Conservation (phyloP, 2,113 vertebrate genomes). For the Ageneiosus marmoratus region DNA sequence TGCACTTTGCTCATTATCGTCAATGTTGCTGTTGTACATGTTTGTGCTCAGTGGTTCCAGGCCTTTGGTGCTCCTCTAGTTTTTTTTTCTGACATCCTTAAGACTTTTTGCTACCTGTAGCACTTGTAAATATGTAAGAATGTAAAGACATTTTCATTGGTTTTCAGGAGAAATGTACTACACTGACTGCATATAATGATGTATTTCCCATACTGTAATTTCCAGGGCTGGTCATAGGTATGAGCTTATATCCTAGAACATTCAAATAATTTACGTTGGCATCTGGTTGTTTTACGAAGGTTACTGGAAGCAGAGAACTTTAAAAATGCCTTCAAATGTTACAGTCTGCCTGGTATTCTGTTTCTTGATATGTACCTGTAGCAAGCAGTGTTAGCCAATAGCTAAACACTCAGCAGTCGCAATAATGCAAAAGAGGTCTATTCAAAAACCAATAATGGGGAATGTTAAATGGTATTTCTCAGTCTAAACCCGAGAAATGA, state of each 20-base stretch:
- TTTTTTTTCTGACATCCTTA: background rate
- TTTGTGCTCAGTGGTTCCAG: background rate
- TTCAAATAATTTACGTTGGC: background rate
- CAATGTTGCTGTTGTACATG: background rate
- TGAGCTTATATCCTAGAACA: background rate
- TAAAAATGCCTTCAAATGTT: background rate
- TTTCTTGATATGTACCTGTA: background rate
- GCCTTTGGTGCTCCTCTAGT: constrained; percentile 21
- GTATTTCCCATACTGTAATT: constrained; percentile 2
- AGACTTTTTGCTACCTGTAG: constrained; percentile 9
- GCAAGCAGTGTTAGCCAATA: background rate
- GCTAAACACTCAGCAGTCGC: background rate
- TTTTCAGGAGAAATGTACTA: constrained; percentile 8
- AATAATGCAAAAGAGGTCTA: constrained; percentile 2
- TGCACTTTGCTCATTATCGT: background rate
- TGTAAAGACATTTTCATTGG: constrained; percentile 16
- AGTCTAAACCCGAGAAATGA: background rate
- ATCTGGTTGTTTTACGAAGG: background rate
- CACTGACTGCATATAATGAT: constrained; percentile 1
- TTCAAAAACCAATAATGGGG: background rate
- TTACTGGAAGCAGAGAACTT: background rate
- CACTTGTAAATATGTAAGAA: constrained; percentile 35
- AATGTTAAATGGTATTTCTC: background rate
- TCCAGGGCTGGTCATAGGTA: background rate
- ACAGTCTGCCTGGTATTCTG: background rate